These are phyloP conservation scores for Siniperca chuatsi DNA, from an alignment of 2,113 vertebrate genomes.

Conservation along the genomic window DNA sequence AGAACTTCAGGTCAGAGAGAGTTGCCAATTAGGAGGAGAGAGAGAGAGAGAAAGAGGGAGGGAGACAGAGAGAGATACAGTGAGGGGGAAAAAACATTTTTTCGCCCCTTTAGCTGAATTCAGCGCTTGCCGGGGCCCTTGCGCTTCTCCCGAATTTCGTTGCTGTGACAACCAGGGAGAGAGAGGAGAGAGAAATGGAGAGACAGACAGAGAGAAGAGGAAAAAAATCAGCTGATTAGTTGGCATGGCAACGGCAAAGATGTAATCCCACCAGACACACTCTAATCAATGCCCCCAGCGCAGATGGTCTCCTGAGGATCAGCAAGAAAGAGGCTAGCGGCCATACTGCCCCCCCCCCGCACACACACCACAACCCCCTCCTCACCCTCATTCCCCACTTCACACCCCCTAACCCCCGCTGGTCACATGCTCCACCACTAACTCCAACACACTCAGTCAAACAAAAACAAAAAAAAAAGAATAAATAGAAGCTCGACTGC, in stretches of 20 bases:
- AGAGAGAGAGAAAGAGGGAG: slow-evolving; percentile 77
- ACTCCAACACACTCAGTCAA: slow-evolving; percentile 77
- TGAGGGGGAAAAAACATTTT: slow-evolving; percentile 65
- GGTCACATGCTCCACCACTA: slow-evolving; percentile 85
- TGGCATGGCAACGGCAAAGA: slow-evolving; percentile 99
- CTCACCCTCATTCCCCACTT: slow-evolving; percentile 36
- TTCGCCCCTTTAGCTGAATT: slow-evolving; percentile 95
- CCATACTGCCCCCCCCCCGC: slow-evolving; percentile 80
- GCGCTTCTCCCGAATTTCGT: slow-evolving; percentile 94
- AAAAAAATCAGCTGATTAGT: slow-evolving; percentile 99
- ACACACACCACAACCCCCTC: neutral
- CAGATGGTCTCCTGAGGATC: slow-evolving; percentile 99
- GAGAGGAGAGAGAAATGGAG: slow-evolving; percentile 61
- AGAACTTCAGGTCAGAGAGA: slow-evolving; percentile 92
- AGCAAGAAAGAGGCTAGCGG: slow-evolving; percentile 97
- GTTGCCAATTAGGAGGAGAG: slow-evolving; percentile 94
- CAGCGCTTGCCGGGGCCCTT: slow-evolving; percentile 83
- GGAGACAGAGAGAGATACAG: slow-evolving; percentile 60
- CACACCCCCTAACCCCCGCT: slow-evolving; percentile 31
- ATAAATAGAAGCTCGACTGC: slow-evolving; percentile 47
- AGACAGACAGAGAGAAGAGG: slow-evolving; percentile 50
- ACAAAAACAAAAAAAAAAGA: slow-evolving; percentile 74
- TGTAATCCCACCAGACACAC: slow-evolving; percentile 99
- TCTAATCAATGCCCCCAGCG: slow-evolving; percentile 99
- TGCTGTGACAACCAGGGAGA: slow-evolving; percentile 93